phyloP scores from a whole-genome alignment of 1,140 invertebrate species.

The Trissolcus basalis region DNA sequence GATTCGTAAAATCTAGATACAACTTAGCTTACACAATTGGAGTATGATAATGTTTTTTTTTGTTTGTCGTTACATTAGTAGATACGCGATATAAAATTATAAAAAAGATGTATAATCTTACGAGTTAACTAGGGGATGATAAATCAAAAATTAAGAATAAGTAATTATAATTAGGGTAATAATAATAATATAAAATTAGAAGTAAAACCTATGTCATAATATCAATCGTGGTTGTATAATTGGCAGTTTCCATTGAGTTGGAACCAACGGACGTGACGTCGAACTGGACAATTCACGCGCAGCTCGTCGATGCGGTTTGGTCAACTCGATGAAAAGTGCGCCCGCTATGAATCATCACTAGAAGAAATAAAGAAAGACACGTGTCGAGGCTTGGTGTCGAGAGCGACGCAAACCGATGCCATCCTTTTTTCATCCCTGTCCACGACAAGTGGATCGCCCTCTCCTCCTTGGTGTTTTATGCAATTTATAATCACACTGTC shows the following conservation, averaged over 20 bases:
- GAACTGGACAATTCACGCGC: conserved; percentile 5
- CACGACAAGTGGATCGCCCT: conserved; percentile 25
- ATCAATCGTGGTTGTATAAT: conserved; percentile 54
- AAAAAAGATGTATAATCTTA: conserved; percentile 44
- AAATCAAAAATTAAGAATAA: neutral
- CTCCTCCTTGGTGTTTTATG: conserved; percentile 4
- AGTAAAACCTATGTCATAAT: conserved; percentile 36
- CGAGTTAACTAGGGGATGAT: conserved; percentile 6
- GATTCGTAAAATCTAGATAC: conserved; percentile 43
- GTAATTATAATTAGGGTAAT: conserved; percentile 51
- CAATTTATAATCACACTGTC: conserved; percentile 22
- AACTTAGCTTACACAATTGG: conserved; percentile 47
- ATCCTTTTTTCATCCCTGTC: conserved; percentile 33
- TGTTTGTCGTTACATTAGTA: conserved; percentile 59
- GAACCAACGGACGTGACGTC: conserved; percentile 47
- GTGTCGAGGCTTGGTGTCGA: conserved; percentile 44
- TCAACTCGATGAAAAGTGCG: conserved; percentile 75
- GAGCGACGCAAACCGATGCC: conserved; percentile 25
- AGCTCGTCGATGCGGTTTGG: conserved; percentile 45
- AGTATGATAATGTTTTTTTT: conserved; percentile 34
- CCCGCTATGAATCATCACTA: conserved; percentile 58
- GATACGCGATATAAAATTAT: conserved; percentile 56
- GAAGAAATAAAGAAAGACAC: conserved; percentile 52
- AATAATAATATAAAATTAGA: conserved; percentile 52
- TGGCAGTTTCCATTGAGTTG: conserved; percentile 73